Percentiles rank a stretch among this genome's conserved stretches.
Evolutionary conservation across 2,113 vertebrate genomes (phyloP).

Genomic region (Carollia perspicillata): DNA sequence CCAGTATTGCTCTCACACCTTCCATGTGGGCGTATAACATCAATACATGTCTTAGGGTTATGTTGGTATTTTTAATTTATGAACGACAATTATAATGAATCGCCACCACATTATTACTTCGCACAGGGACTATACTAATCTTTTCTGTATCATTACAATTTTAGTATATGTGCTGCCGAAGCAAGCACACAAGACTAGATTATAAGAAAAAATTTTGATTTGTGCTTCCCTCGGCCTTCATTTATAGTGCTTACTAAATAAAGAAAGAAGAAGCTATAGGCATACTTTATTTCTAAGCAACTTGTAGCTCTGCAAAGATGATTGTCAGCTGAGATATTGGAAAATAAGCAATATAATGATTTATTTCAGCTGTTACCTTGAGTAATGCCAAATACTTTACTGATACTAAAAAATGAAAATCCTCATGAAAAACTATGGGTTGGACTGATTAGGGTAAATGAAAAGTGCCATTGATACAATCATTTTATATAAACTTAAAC

Average conservation of each 20-base stretch:
- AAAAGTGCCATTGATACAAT: neutral
- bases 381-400: neutral
- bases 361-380: slow-evolving; percentile 2
- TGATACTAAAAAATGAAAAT: neutral
- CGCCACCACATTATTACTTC: neutral
- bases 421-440: neutral
- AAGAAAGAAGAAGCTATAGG: neutral
- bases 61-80: neutral
- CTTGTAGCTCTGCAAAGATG: neutral
- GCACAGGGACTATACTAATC: too few species aligned
- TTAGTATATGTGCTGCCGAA: too few species aligned
- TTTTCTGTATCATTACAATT: too few species aligned
- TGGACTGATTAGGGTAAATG: neutral
- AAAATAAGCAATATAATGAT: neutral
- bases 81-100: neutral
- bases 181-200: neutral
- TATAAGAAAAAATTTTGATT: neutral
- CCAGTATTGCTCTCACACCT: neutral
- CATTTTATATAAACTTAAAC: neutral
- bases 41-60: neutral
- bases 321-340: neutral
- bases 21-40: neutral
- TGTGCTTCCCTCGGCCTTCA: neutral
- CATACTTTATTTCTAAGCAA: neutral
- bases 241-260: neutral